phyloP scores from a whole-genome alignment of 1,140 invertebrate species.

The Neodiprion pinetum region DNA sequence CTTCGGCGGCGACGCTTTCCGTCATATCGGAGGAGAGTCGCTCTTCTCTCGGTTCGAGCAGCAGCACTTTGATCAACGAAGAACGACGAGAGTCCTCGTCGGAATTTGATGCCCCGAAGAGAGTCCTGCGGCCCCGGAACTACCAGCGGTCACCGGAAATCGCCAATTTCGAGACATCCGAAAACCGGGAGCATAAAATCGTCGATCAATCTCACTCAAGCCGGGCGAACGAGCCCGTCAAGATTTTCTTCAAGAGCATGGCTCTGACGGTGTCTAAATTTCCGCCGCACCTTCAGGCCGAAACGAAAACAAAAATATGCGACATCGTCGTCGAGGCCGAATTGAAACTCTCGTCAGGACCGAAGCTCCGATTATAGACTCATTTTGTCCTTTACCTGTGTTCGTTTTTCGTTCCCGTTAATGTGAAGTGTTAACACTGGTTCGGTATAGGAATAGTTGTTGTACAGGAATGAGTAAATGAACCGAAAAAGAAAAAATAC shows the following conservation, averaged over 20 bases:
- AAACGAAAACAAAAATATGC: conserved; percentile 38
- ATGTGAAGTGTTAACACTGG: no score
- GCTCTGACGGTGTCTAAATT: conserved; percentile 40
- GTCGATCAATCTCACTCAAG: neutral
- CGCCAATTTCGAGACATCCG: neutral
- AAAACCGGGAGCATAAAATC: neutral
- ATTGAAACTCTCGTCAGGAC: conserved; percentile 28
- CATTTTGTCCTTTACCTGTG: no score
- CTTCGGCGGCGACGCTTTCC: neutral
- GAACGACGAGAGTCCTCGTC: neutral
- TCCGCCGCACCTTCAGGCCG: conserved; percentile 37
- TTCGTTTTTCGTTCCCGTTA: no score
- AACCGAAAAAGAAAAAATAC: no score
- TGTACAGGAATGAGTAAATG: no score
- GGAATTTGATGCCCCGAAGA: no score
- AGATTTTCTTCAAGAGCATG: conserved; percentile 42
- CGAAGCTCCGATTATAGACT: neutral
- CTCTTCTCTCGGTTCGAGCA: neutral
- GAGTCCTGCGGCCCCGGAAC: neutral
- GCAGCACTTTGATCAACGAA: neutral
- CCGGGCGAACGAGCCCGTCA: neutral
- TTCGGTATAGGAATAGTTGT: no score
- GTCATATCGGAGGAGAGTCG: neutral
- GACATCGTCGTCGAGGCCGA: conserved; percentile 37
- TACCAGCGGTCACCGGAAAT: neutral